Evolutionary conservation across 2,113 vertebrate species (phyloP).

Genomic region (Willisornis vidua): DNA sequence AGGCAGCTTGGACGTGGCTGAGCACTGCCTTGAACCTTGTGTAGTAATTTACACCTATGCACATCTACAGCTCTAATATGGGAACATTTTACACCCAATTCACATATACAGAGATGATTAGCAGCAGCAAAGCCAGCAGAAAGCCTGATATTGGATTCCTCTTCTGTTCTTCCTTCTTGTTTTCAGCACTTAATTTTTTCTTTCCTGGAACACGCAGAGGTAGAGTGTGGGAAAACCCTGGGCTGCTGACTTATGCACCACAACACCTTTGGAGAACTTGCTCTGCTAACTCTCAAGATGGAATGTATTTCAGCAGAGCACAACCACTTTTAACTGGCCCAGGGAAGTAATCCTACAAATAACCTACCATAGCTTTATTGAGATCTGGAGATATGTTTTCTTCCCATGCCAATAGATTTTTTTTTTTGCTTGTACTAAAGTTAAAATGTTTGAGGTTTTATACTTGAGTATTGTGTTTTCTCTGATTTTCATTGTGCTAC

Average conservation of each 20-base stretch:
- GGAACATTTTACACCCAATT: constrained; percentile 25
- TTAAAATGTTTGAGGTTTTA: neutral
- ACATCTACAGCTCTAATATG: neutral
- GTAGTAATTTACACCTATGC: constrained; percentile 38
- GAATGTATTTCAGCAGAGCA: constrained; percentile 32
- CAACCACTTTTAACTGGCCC: constrained; percentile 2
- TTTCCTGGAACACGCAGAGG: constrained; percentile 38
- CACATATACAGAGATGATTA: neutral
- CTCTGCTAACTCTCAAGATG: constrained; percentile 6
- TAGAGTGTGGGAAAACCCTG: constrained; percentile 8
- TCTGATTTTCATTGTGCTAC: neutral
- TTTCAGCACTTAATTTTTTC: constrained; percentile 54
- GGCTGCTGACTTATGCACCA: neutral
- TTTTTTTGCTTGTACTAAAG: neutral
- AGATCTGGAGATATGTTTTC: neutral
- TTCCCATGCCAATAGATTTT: neutral
- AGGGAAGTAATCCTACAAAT: constrained; percentile 42
- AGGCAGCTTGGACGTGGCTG: constrained; percentile 41
- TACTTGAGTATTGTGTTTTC: neutral
- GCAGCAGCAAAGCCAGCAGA: neutral
- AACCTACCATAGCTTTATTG: constrained; percentile 7
- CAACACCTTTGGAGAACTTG: neutral
- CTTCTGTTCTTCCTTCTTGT: neutral
- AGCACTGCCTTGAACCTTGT: neutral
- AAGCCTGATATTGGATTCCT: constrained; percentile 13